phyloP scores from a whole-genome alignment of 2,113 vertebrate genomes.

The Gobiocypris rarus region DNA sequence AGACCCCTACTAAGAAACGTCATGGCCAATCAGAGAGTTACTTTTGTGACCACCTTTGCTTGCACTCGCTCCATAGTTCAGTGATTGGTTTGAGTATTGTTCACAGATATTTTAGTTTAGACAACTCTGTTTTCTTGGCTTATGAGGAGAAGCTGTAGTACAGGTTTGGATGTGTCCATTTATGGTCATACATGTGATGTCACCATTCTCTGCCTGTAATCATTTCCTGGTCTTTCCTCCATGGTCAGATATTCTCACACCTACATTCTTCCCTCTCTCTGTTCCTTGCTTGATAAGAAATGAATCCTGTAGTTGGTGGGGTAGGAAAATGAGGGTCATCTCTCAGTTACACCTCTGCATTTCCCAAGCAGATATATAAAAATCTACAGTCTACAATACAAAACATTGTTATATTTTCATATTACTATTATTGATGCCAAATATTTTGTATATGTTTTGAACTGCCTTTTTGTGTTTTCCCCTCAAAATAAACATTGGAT shows the following conservation, averaged over 20 bases:
- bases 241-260: slow-evolving; percentile 30
- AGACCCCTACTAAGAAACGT: slow-evolving; percentile 67
- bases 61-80: slow-evolving; percentile 51
- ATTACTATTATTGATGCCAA: no score
- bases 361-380: slow-evolving; percentile 58
- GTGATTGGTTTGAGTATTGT: slow-evolving; percentile 12
- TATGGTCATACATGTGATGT: not conserved
- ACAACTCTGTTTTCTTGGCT: not conserved
- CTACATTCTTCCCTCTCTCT: not conserved
- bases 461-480: not conserved
- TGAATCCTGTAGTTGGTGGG: slow-evolving; percentile 18
- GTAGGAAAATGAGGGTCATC: slow-evolving; percentile 36
- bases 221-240: slow-evolving; percentile 1
- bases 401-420: not conserved
- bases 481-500: not conserved
- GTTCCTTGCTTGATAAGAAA: slow-evolving; percentile 59
- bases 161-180: not conserved
- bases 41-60: slow-evolving; percentile 48
- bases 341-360: slow-evolving; percentile 58
- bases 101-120: not conserved
- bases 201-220: not conserved
- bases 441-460: not conserved
- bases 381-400: not conserved
- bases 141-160: not conserved
- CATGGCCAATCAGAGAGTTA: slow-evolving; percentile 67